These are phyloP conservation scores for Toxostoma redivivum DNA, from an alignment of 2,113 vertebrate genomes.

Conservation along the genomic window DNA sequence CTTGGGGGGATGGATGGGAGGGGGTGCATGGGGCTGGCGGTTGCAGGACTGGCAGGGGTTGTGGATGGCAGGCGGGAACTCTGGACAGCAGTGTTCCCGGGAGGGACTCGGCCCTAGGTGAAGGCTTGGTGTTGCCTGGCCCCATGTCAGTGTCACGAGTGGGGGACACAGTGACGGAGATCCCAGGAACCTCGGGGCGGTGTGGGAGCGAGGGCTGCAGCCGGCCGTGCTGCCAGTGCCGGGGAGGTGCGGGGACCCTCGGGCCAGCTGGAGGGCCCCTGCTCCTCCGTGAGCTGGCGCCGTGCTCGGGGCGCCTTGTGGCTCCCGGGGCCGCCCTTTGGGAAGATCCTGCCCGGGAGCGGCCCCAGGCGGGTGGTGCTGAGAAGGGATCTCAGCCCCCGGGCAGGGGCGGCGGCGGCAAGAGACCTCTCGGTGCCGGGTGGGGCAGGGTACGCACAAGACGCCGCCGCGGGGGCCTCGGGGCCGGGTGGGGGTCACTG, in stretches of 20 bases:
- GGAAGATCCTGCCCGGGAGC: neutral
- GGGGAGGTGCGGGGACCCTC: neutral
- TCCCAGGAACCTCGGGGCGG: neutral
- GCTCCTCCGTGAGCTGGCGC: neutral
- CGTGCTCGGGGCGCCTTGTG: neutral
- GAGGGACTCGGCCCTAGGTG: rapidly evolving
- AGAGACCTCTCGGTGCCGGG: too few species aligned
- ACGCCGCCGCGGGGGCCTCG: neutral
- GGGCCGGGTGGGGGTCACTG: neutral
- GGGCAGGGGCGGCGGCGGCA: neutral
- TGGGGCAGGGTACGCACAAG: neutral
- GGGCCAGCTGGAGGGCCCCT: too few species aligned
- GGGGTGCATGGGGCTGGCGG: rapidly evolving
- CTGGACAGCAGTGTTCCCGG: neutral
- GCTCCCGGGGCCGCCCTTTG: neutral
- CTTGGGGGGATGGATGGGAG: rapidly evolving
- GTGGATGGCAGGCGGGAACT: neutral
- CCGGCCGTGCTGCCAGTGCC: neutral
- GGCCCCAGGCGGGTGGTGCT: neutral
- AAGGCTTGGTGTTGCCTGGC: neutral
- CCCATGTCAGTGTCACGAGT: neutral
- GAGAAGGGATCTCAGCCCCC: neutral
- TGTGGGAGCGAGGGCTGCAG: neutral
- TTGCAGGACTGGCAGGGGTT: neutral
- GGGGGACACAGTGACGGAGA: neutral